phyloP scores from a whole-genome alignment of 35 echinoderm and acorn worm genomes.

The Acanthaster planci region DNA sequence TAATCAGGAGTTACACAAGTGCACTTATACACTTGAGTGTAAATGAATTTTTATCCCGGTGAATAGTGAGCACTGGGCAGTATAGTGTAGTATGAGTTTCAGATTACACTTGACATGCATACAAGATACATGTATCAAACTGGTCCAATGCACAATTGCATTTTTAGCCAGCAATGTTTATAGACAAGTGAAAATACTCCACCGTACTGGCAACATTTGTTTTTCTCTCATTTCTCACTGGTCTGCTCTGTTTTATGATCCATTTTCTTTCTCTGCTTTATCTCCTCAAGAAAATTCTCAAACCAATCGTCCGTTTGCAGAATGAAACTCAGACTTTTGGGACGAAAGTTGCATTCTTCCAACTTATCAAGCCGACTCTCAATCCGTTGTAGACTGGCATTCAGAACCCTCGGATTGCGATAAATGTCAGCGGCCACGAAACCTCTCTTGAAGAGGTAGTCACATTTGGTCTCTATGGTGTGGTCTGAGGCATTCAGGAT shows the following conservation, averaged over 20 bases:
- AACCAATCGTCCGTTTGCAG: neutral
- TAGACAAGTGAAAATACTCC: too few relatives aligned
- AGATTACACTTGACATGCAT: too few relatives aligned
- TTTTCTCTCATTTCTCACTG: neutral
- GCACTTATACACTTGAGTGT: too few relatives aligned
- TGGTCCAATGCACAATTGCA: too few relatives aligned
- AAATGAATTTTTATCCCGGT: too few relatives aligned
- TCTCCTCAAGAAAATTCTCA: neutral
- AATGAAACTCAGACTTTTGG: neutral
- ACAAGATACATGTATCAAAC: too few relatives aligned
- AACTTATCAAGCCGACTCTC: neutral
- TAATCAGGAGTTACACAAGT: too few relatives aligned
- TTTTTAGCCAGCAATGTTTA: too few relatives aligned
- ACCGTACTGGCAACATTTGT: neutral
- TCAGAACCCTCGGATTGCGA: slow-evolving; percentile 47
- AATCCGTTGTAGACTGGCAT: slow-evolving; percentile 27
- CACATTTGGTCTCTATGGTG: slow-evolving; percentile 48
- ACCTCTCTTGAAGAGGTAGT: slow-evolving; percentile 45
- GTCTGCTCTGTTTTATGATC: neutral
- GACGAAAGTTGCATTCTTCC: neutral
- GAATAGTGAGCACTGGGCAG: too few relatives aligned
- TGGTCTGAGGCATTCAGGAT: slow-evolving; percentile 55
- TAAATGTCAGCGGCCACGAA: slow-evolving; percentile 32
- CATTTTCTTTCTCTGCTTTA: neutral
- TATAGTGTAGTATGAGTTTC: too few relatives aligned